phyloP scores from a whole-genome alignment of 2,797 vertebrate genomes.

The Amphiprion clarkii region DNA sequence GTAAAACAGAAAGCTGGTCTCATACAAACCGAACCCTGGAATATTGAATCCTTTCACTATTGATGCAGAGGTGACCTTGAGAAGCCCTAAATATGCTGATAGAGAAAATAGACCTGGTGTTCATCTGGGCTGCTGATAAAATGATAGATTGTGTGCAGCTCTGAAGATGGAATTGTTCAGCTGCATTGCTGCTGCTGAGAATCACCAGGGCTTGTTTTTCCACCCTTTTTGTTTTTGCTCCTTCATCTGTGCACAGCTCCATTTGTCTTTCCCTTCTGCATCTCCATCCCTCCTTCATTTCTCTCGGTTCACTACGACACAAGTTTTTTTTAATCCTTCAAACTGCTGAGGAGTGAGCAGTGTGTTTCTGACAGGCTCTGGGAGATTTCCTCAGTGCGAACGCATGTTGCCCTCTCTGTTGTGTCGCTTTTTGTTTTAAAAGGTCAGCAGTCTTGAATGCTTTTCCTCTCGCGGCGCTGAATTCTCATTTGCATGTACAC shows the following conservation, averaged over 20 bases:
- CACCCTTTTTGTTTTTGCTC: constrained; percentile 33
- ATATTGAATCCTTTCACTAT: constrained; percentile 50
- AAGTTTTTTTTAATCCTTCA: constrained; percentile 47
- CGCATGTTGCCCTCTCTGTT: constrained; percentile 13
- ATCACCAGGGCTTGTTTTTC: constrained; percentile 60
- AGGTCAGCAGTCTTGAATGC: constrained; percentile 73
- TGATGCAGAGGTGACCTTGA: constrained; percentile 59
- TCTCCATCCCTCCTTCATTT: constrained; percentile 40
- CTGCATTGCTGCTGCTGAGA: constrained; percentile 55
- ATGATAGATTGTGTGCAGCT: constrained; percentile 72
- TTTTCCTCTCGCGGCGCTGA: constrained; percentile 27
- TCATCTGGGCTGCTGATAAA: constrained; percentile 62
- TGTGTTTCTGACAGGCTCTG: constrained; percentile 39
- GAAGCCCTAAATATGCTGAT: constrained; percentile 67
- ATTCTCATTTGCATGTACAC: constrained; percentile 63
- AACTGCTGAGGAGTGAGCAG: constrained; percentile 40
- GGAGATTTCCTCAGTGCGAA: constrained; percentile 38
- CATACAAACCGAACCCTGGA: constrained; percentile 34
- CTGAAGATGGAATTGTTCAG: constrained; percentile 64
- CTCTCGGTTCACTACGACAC: constrained; percentile 24
- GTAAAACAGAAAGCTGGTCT: constrained; percentile 29
- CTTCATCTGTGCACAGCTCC: constrained; percentile 58
- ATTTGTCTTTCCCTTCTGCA: constrained; percentile 60
- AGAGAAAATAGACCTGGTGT: constrained; percentile 62
- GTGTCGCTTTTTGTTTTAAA: constrained; percentile 60